Evolutionary conservation across 30 jellyfish, hydroid and myxozoan genomes (phyloP).

Genomic region (Haliclystus octoradiatus): DNA sequence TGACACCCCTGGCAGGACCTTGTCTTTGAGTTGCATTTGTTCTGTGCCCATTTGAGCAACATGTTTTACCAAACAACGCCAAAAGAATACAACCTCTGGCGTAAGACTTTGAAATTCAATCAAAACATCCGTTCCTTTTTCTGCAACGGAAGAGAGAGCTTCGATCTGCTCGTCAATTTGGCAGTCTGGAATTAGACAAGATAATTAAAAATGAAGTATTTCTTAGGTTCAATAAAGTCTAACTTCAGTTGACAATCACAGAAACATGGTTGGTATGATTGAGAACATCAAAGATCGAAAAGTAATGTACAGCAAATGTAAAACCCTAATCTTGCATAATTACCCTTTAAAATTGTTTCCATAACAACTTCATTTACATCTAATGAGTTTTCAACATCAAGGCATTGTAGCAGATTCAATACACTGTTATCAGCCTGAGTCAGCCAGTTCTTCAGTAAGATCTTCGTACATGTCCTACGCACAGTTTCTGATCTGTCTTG

Average conservation of each 20-base stretch:
- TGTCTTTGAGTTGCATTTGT: conserved; percentile 48
- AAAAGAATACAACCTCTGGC: conserved; percentile 58
- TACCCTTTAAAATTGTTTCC: conserved; percentile 69
- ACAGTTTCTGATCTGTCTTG: conserved; percentile 64
- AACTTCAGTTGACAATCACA: background rate
- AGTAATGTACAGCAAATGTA: no score
- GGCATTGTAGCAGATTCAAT: conserved; percentile 46
- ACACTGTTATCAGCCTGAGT: conserved; percentile 33
- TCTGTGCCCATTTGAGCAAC: conserved; percentile 32
- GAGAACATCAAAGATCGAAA: background rate
- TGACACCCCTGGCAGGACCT: conserved; percentile 61
- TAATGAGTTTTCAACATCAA: conserved; percentile 76
- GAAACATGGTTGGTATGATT: background rate
- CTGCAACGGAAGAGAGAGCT: conserved; percentile 20
- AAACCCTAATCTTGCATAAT: background rate
- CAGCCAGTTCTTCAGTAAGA: conserved; percentile 65
- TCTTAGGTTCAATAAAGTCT: background rate
- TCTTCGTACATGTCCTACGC: conserved; percentile 53
- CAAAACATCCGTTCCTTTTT: conserved; percentile 31
- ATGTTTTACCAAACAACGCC: conserved; percentile 73
- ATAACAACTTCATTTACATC: conserved; percentile 44
- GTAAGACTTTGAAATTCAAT: conserved; percentile 23
- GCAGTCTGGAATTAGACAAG: conserved; percentile 33
- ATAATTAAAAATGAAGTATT: background rate
- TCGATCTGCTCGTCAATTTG: conserved; percentile 43